These are phyloP conservation scores for Caenorhabditis briggsae DNA, from an alignment of 1,140 invertebrate species.

Conservation along the genomic window DNA sequence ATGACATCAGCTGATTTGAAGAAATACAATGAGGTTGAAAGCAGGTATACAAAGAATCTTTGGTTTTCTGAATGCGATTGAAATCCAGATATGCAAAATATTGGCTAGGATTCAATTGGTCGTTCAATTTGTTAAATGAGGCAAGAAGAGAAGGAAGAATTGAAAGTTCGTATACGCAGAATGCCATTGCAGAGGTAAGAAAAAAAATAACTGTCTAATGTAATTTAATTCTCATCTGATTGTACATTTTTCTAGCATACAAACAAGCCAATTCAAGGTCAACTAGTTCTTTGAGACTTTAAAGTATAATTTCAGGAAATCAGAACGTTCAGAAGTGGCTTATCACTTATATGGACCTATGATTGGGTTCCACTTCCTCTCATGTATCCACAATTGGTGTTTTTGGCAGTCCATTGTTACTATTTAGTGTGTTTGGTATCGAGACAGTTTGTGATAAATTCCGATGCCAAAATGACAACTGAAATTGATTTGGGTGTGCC, in stretches of 20 bases:
- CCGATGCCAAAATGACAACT: slow-evolving; percentile 40
- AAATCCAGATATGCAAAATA: slow-evolving; percentile 54
- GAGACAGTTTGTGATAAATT: slow-evolving; percentile 53
- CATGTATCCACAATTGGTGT: slow-evolving; percentile 61
- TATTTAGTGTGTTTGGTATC: slow-evolving; percentile 53
- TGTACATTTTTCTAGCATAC: too few species aligned
- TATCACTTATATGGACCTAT: slow-evolving; percentile 59
- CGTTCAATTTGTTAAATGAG: slow-evolving; percentile 55
- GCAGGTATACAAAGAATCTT: not conserved
- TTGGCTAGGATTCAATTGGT: slow-evolving; percentile 62
- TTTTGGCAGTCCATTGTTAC: slow-evolving; percentile 60
- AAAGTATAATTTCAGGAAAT: not conserved
- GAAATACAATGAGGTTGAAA: slow-evolving; percentile 50
- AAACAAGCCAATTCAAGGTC: too few species aligned
- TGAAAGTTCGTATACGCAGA: slow-evolving; percentile 46
- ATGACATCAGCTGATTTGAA: slow-evolving; percentile 24
- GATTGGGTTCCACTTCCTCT: slow-evolving; percentile 63
- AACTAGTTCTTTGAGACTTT: too few species aligned
- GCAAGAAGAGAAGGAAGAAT: slow-evolving; percentile 57
- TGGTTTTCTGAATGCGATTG: not conserved
- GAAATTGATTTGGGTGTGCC: slow-evolving; percentile 50
- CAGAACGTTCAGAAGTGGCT: slow-evolving; percentile 18
- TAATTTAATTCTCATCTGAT: not conserved
- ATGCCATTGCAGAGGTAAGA: slow-evolving; percentile 58
- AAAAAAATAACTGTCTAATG: not conserved